Conservation (phyloP, 2,113 vertebrate species). For the Odocoileus virginianus region DNA sequence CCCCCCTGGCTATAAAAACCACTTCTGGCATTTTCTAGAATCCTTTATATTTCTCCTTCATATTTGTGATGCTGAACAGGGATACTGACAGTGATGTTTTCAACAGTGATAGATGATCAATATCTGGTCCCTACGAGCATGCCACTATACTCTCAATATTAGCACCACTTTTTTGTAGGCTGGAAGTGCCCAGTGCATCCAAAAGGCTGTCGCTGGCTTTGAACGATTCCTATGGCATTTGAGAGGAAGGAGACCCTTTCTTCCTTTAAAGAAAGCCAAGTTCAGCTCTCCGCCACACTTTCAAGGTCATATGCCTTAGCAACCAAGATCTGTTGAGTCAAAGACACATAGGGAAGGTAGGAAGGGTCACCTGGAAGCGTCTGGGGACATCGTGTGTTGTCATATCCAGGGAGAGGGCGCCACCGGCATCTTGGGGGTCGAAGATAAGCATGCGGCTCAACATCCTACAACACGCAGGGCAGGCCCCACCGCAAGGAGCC, state of each 20-base stretch:
- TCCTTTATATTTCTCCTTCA: slow-evolving; percentile 14
- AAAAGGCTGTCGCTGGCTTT: not conserved
- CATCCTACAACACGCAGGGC: rapidly evolving
- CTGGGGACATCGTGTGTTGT: not conserved
- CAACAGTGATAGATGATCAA: not conserved
- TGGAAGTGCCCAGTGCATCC: no score
- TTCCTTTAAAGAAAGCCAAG: not conserved
- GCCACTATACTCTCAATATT: not conserved
- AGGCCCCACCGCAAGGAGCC: not conserved
- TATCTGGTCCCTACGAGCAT: not conserved
- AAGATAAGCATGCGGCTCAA: not conserved
- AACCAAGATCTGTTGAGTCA: not conserved
- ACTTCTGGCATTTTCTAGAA: not conserved
- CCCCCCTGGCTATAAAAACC: not conserved
- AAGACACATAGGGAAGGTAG: not conserved
- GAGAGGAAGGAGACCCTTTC: not conserved
- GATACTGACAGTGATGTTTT: not conserved
- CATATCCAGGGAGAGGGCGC: no score
- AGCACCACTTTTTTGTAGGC: not conserved
- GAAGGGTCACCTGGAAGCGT: not conserved
- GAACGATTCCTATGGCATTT: not conserved
- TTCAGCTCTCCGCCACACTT: not conserved
- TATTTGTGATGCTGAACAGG: not conserved
- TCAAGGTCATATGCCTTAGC: not conserved
- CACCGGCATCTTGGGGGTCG: not conserved